Conservation (phyloP, 2,888 invertebrate species). For the Melangyna quadrimaculata region DNA sequence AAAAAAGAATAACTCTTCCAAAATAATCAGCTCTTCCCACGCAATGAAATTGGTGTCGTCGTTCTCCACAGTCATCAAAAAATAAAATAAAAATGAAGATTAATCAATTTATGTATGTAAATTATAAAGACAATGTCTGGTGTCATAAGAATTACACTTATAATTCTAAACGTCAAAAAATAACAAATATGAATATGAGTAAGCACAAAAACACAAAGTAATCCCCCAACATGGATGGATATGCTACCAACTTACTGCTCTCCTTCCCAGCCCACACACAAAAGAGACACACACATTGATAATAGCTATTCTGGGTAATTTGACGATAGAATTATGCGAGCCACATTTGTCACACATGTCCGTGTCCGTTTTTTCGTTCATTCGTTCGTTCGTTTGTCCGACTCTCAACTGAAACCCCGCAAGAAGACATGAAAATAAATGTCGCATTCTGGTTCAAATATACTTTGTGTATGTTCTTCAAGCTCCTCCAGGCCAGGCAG, state of each 20-base stretch:
- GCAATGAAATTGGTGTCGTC: not conserved
- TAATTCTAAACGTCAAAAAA: slow-evolving; percentile 23
- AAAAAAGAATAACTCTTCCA: not conserved
- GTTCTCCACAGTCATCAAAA: too few relatives aligned
- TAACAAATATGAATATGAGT: slow-evolving; percentile 6
- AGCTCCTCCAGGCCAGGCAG: not conserved
- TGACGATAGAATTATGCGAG: slow-evolving; percentile 27
- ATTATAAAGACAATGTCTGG: slow-evolving; percentile 20
- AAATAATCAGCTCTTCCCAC: not conserved
- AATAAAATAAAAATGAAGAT: slow-evolving; percentile 14
- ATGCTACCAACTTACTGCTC: not conserved
- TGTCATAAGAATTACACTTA: slow-evolving; percentile 29
- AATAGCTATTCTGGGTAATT: not conserved
- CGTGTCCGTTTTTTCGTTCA: not conserved
- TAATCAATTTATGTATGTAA: slow-evolving; percentile 26
- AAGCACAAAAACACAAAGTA: not conserved
- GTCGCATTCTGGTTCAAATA: slow-evolving; percentile 30
- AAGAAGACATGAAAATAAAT: slow-evolving; percentile 34
- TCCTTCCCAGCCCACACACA: too few relatives aligned
- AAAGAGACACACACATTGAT: not conserved
- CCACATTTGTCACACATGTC: slow-evolving; percentile 37
- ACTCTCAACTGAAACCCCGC: not conserved
- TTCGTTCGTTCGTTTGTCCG: too few relatives aligned
- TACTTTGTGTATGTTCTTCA: not conserved
- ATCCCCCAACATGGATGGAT: not conserved